Evolutionary conservation across 1,140 invertebrate genomes (phyloP), one percentile per base, ranked within the genome.

Genomic region (Hormaphis cornu): DNA sequence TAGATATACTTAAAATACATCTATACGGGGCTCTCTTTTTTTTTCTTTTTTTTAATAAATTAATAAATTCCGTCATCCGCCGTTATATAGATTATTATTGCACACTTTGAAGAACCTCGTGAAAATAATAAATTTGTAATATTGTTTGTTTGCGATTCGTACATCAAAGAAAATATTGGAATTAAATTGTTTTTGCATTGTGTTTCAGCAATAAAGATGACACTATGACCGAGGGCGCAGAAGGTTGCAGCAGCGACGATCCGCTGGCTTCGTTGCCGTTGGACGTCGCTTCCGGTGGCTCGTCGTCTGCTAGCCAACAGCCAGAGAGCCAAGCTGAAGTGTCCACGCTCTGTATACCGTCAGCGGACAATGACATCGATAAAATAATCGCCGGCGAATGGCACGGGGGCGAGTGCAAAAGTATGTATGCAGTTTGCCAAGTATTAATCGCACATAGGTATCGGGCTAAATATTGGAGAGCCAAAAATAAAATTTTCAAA

Each of bases 341-440:
- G 18, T 66, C 61, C 14, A 50, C 61, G 28, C 9, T 66, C 8
- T 66, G 61, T 22, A 66, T 66, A 35, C 20, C 61, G 20, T 16
- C 61, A 20, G 18, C 26, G 18, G 61, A 66, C 28, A 20, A 48
- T 24, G 61, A 66, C 40, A 48, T 66, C 14, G 61, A 50, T 18
- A 50, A 66, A 30, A 50, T 50, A 66, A 66, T 66, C 16, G 44
- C 61, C 7, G 44, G 61, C 1, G 61, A 66, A 66, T 66, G 61
- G 61, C 61, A 66, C 14, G 42, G 42, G 9, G 59, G 42, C 28
- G 40, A 63, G 16, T 63, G 42, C 42, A 61, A 46, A 61, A 61
- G 58, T 61, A 61, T 46, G 58, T 40, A 22, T 18, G 24, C 50
- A 10, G 14, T 18, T 53, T 30, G 50, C 10, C 16, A 2, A 30